Evolutionary conservation across 1,140 invertebrate genomes (phyloP), one percentile per base, ranked within the genome.

Genomic region (Drosophila simulans): DNA sequence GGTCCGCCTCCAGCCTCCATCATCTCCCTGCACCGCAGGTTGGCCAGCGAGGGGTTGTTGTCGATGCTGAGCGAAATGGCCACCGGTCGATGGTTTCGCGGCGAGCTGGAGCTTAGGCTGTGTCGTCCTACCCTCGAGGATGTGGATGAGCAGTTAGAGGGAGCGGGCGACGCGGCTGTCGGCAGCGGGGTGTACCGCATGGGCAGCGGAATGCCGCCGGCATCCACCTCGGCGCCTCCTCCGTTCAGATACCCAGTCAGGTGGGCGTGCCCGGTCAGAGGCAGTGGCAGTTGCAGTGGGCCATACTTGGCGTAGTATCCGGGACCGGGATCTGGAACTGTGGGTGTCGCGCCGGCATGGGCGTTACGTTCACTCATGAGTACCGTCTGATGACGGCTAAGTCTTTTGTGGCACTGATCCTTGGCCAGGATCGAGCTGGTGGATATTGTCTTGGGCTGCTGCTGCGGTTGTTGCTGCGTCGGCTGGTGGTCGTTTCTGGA

Each of bases 341-440:
- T 31, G 8, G 20, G 20, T 17, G 52, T 51, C 12, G 17, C 5
- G 5, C 31, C 31, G 5, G 34, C 51, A 5, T 35, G 31, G 51
- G 31, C 20, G 20, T 27, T 52, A 12, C 84, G 69, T 39, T 90
- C 85, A 51, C 84, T 89, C 85, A 89, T 89, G 37, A 89, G 52
- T 22, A 89, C 84, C 49, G 84, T 89, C 80, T 89, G 84, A 34
- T 89, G 84, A 62, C 84, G 85, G 52, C 80, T 89, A 74, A 89
- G 84, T 89, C 84, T 89, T 89, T 90, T 89, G 37, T 90, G 84
- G 73, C 62, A 60, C 69, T 88, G 68, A 77, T 89, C 84, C 84
- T 89, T 89, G 73, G 80, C 65, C 54, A 90, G 80, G 68, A 89
- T 80, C 85, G 76, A 80, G 80, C 77, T 83, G 85, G 84, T 84